These are phyloP conservation scores for Leucoraja erinaceus DNA, from an alignment of 2,113 vertebrate genomes.

Conservation along the genomic window DNA sequence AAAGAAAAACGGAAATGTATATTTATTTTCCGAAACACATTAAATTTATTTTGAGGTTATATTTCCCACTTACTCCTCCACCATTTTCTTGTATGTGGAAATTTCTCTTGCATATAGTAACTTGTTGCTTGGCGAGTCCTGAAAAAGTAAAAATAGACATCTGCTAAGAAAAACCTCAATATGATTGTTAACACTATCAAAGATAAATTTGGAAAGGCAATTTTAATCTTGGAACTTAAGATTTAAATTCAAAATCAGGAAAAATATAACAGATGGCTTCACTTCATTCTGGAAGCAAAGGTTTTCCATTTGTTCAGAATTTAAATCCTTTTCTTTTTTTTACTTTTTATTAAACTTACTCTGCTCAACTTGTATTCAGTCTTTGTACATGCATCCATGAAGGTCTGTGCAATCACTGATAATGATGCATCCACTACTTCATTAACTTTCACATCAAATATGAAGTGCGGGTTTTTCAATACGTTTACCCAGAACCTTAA, in stretches of 20 bases:
- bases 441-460: conserved; percentile 88
- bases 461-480: conserved; percentile 96
- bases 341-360: conserved; percentile 57
- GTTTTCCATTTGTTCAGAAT: background rate
- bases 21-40: background rate
- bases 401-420: conserved; percentile 96
- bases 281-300: background rate
- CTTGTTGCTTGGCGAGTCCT: conserved; percentile 99
- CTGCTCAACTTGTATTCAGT: conserved; percentile 97
- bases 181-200: background rate
- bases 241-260: background rate
- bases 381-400: conserved; percentile 98
- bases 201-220: background rate
- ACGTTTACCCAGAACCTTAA: conserved; percentile 98
- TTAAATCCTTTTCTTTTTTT: background rate
- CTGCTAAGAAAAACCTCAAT: background rate
- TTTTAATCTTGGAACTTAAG: background rate
- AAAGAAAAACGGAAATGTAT: background rate
- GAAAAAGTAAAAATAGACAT: conserved; percentile 40
- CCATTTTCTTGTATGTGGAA: conserved; percentile 97
- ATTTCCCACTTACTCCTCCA: conserved; percentile 82
- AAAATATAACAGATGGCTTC: background rate
- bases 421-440: conserved; percentile 94
- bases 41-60: background rate
- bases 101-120: conserved; percentile 97